Percentiles rank a stretch among this genome's conserved stretches.
Evolutionary conservation across 2,797 vertebrate genomes (phyloP).

Genomic region (Leuciscus waleckii): DNA sequence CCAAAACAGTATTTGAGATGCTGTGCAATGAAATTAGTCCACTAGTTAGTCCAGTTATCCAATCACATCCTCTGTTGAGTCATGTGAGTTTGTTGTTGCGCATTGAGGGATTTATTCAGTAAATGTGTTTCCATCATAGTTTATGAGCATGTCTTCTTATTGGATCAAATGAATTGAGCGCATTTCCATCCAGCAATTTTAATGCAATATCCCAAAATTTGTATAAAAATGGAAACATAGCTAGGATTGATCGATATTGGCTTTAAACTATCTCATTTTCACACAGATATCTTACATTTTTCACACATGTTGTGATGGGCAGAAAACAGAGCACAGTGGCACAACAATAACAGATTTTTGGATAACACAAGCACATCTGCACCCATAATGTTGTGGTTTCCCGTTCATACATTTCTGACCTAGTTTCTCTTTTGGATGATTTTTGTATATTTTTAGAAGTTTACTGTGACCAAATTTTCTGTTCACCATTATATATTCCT

Average conservation of each 20-base stretch:
- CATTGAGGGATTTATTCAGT: neutral
- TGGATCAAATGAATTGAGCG: no score
- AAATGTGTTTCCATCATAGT: neutral
- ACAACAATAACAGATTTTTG: neutral
- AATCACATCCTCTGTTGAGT: neutral
- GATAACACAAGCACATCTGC: neutral
- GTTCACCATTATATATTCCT: constrained; percentile 51
- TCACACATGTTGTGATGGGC: neutral
- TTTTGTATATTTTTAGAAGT: neutral
- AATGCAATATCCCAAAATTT: neutral
- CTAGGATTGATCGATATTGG: neutral
- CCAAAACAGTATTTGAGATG: neutral
- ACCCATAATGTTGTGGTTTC: neutral
- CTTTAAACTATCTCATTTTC: neutral
- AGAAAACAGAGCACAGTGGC: neutral
- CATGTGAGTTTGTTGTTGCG: neutral
- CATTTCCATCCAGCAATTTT: neutral
- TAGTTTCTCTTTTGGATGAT: neutral
- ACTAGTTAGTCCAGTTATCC: neutral
- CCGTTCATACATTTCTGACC: neutral
- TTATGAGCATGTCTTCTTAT: neutral
- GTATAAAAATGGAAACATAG: neutral
- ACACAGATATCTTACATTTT: neutral
- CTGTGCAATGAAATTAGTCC: neutral
- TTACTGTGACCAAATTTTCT: neutral